Evolutionary conservation across 2,797 vertebrate genomes (phyloP), one percentile per base, ranked within the genome.

Genomic region (Pantherophis vulpinus): DNA sequence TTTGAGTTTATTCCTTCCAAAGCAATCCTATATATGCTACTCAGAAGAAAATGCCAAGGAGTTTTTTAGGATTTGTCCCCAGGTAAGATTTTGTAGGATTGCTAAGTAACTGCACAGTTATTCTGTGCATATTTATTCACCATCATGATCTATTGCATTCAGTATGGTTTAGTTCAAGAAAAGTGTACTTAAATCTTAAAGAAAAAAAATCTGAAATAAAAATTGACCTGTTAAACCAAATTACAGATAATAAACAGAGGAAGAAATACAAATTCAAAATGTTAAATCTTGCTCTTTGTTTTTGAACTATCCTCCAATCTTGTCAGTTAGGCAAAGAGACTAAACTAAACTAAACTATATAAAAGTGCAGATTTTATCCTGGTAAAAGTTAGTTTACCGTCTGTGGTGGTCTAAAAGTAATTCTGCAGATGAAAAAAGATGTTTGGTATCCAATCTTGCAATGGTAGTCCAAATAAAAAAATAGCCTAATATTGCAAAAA

Each of bases 1-100:
- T 96, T 93, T 91, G 90, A 93, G 94, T 91, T 79, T 95, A 91
- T 95, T 94, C 94, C 95, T 94, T 96, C 90, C 93, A 94, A 91
- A 89, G 7, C 37, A 93, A 32, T 25, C n/a, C 58, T 61, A 16
- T 66, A 37, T 12, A 79, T 54, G 12, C 16, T 60, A 29, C 14
- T 29, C 27, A 32, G 90, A 86, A 91, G 37, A 86, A 91, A 86
- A 20, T 11, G 25, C 56, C 56, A 91, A 23, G 29, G 74, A 60
- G n/a, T 86, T 91, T 42, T 60, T 54, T 54, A 51, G 79, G 47
- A 61, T 23, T 51, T 54, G 51, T 20, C 51, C n/a, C 83, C 47
- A 54, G 23, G n/a, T 60, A 88, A n/a, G 5, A 14, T 12, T 86
- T 16, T 32, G 23, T 37, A 83, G 29, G 12, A 70, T 42, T 88